Conservation (phyloP, 2,113 vertebrate genomes). For the Aviceda subcristata region DNA sequence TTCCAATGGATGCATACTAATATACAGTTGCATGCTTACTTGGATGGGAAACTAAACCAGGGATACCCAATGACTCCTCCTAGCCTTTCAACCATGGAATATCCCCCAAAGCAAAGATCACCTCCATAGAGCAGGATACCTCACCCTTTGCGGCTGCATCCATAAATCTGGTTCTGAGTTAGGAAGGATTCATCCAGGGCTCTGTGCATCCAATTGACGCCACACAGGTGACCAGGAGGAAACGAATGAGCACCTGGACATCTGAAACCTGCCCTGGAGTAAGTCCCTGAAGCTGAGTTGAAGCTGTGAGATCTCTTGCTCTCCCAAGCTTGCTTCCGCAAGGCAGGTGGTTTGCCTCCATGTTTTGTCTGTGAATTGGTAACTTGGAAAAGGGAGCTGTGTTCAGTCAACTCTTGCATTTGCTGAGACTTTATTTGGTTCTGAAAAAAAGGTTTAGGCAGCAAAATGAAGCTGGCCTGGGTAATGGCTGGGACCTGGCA, state of each 20-base stretch:
- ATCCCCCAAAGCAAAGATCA: rapidly evolving
- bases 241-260: rapidly evolving
- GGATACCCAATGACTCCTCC: rapidly evolving
- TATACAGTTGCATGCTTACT: not conserved
- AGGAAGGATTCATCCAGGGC: not conserved
- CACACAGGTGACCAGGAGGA: not conserved
- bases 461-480: not conserved
- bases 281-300: not conserved
- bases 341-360: not conserved
- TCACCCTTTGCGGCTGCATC: not conserved
- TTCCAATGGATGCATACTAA: not conserved
- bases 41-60: not conserved
- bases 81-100: not conserved
- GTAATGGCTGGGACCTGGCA: not conserved
- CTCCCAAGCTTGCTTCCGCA: not conserved
- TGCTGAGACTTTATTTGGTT: not conserved
- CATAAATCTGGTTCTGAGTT: not conserved
- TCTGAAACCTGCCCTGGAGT: not conserved
- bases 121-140: not conserved
- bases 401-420: rapidly evolving
- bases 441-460: not conserved
- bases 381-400: not conserved
- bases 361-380: not conserved
- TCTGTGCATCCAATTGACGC: not conserved
- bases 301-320: not conserved